Evolutionary conservation across 2,888 invertebrate species (phyloP), one percentile per base, ranked within the genome.

Genomic region (Diadegma fenestrale): DNA sequence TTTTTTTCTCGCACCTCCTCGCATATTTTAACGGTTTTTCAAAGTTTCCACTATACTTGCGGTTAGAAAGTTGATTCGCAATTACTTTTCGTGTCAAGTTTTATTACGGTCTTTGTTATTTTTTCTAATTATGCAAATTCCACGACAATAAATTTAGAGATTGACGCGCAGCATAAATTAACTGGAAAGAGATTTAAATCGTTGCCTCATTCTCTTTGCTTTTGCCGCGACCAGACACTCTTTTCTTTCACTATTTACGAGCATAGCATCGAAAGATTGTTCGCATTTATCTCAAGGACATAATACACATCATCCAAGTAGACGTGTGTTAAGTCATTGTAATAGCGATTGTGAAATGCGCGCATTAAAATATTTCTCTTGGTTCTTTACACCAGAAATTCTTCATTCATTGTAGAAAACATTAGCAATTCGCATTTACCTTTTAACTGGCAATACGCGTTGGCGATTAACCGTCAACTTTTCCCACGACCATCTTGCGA

Each of bases 151-250:
- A 94, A 94, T 94, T 94, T 93, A 91, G 91, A 91, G 91, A 93
- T 92, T 93, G 93, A 94, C 94, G 93, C 92, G 91, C 93, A 94
- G 91, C 93, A 94, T 94, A 93, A 94, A 94, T 93, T 93, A 91
- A 93, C 92, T 93, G 92, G 92, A 45, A 17, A 45, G 19, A 33
- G 12, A 33, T 45, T 58, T 14, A 45, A 45, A 75, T 63, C 63
- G 12, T n/a, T 14, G 45, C 45, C 48, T 69, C 64, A 72, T 80
- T 72, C 30, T 64, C 37, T 63, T 80, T 64, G 63, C 66, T 43
- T 45, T 63, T 43, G 1, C 75, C 45, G 63, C 61, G 19, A 22
- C 7, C 45, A 22, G 3, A n/a, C 43, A 61, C 69, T 37, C 26
- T 79, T 71, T 71, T 54, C 48, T 45, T 10, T 22, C 17, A 37